phyloP scores from a whole-genome alignment of 2,797 vertebrate genomes.

The Luscinia luscinia region DNA sequence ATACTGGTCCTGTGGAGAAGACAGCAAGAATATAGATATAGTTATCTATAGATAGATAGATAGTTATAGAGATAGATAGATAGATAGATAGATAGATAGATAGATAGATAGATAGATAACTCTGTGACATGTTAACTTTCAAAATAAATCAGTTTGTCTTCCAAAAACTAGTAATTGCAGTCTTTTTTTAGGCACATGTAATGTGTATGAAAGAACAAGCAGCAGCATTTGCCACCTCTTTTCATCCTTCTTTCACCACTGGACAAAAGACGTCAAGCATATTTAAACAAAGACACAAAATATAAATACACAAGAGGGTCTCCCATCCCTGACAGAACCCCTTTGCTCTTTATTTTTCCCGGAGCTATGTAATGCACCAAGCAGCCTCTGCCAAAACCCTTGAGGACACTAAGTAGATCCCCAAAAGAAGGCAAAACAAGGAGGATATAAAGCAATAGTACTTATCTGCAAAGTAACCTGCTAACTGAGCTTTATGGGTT shows the following conservation, averaged over 20 bases:
- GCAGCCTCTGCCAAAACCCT: neutral
- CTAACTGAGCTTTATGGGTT: neutral
- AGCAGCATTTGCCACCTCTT: neutral
- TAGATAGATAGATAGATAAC: neutral
- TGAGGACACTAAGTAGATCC: neutral
- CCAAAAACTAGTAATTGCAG: neutral
- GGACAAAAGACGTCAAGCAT: neutral
- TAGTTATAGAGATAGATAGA: neutral
- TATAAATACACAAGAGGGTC: neutral
- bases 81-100: too few species aligned
- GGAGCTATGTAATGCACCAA: neutral
- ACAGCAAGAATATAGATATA: too few species aligned
- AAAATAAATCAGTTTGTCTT: neutral
- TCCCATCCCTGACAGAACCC: neutral
- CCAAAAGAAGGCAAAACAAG: neutral
- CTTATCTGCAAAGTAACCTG: neutral
- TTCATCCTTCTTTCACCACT: neutral
- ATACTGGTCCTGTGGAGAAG: neutral
- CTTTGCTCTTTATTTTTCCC: neutral
- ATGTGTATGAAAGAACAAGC: neutral
- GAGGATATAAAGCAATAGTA: neutral
- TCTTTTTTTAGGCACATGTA: neutral
- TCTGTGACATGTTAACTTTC: too few species aligned
- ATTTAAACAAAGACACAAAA: neutral
- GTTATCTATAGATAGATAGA: too few species aligned